These are phyloP conservation scores for Coptodon rendalli DNA, from an alignment of 2,113 vertebrate species.

Conservation along the genomic window DNA sequence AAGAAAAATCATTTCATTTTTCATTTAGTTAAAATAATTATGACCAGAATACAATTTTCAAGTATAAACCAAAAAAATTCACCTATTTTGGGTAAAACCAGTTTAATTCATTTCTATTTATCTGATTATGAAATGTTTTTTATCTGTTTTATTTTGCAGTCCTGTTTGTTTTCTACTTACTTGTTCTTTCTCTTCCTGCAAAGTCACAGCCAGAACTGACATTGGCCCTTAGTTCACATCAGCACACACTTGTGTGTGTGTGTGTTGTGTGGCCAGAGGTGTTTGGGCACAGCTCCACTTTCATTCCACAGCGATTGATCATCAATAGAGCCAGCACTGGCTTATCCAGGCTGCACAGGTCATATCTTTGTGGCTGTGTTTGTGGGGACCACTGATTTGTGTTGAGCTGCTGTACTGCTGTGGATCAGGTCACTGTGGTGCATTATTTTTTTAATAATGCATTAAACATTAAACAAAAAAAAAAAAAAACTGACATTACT, in stretches of 20 bases:
- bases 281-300: slow-evolving; percentile 65
- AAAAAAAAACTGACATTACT: neutral
- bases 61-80: accelerated
- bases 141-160: neutral
- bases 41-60: neutral
- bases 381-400: neutral
- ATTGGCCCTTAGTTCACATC: neutral
- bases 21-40: neutral
- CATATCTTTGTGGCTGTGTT: neutral
- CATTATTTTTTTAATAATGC: neutral
- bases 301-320: slow-evolving; percentile 62
- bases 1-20: neutral
- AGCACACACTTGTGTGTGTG: neutral
- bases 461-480: neutral
- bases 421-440: neutral
- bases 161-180: neutral
- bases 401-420: neutral
- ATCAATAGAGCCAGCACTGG: slow-evolving; percentile 31
- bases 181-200: neutral
- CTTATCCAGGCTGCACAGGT: slow-evolving; percentile 11
- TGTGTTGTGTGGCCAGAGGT: slow-evolving; percentile 46
- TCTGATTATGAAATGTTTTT: accelerated
- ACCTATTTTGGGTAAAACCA: neutral
- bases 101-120: neutral
- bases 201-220: neutral